Conservation (phyloP, 2,888 invertebrate species). For the Drosophila testacea region DNA sequence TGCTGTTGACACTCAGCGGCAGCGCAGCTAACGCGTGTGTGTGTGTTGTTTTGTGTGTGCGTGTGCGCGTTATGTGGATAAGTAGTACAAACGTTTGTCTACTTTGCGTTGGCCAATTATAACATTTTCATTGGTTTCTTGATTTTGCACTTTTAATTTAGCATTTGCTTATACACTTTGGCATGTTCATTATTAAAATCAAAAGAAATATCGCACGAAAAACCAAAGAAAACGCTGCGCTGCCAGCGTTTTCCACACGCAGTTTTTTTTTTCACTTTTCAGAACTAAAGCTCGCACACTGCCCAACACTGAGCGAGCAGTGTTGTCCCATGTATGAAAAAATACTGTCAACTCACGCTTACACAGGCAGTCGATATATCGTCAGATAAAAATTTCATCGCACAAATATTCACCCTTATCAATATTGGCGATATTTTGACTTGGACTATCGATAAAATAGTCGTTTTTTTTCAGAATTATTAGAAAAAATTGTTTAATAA, state of each 20-base stretch:
- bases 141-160: slow-evolving; percentile 26
- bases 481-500: no score
- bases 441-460: no score
- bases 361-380: slow-evolving; percentile 1
- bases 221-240: slow-evolving; percentile 51
- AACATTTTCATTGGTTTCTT: slow-evolving; percentile 43
- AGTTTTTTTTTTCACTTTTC: slow-evolving; percentile 46
- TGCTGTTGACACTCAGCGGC: slow-evolving; percentile 72
- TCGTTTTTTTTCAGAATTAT: no score
- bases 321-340: slow-evolving; percentile 22
- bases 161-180: slow-evolving; percentile 19
- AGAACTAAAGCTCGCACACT: slow-evolving; percentile 37
- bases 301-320: slow-evolving; percentile 33
- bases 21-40: slow-evolving; percentile 35
- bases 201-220: slow-evolving; percentile 33
- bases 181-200: slow-evolving; percentile 20
- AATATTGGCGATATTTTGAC: no score
- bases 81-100: slow-evolving; percentile 67
- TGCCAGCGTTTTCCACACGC: slow-evolving; percentile 64
- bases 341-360: slow-evolving; percentile 5
- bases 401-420: no score
- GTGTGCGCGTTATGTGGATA: slow-evolving; percentile 66
- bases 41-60: slow-evolving; percentile 42
- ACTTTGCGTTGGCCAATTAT: slow-evolving; percentile 49
- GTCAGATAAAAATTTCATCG: background rate